Evolutionary conservation across 2,888 invertebrate species (phyloP).

Genomic region (Norana najaformis): DNA sequence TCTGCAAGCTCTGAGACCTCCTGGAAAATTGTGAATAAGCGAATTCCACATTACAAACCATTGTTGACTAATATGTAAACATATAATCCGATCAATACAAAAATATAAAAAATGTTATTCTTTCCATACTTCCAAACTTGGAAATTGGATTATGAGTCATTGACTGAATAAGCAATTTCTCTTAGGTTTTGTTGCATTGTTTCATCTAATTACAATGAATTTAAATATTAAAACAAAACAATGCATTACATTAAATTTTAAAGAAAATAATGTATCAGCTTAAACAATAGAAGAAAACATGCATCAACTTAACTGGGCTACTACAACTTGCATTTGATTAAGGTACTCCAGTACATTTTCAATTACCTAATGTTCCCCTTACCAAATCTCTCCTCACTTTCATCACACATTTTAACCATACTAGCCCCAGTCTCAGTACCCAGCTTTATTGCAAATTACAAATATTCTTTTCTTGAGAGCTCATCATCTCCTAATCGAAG

Average conservation of each 20-base stretch:
- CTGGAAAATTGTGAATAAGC: not conserved
- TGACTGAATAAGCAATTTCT: too few species aligned
- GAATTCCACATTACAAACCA: not conserved
- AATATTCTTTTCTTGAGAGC: too few species aligned
- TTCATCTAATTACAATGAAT: too few species aligned
- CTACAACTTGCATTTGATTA: not conserved
- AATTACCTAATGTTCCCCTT: too few species aligned
- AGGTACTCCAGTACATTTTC: too few species aligned
- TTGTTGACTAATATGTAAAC: not conserved
- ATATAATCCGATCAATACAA: not conserved
- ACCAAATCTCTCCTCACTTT: too few species aligned
- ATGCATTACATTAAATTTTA: not conserved
- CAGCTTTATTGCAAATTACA: too few species aligned
- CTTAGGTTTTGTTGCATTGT: too few species aligned
- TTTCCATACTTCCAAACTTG: not conserved
- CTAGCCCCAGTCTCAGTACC: too few species aligned
- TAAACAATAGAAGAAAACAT: not conserved
- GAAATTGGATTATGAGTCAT: not conserved
- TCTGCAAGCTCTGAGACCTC: slow-evolving; percentile 15
- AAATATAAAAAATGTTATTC: not conserved
- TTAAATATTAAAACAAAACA: too few species aligned
- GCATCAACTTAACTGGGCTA: not conserved
- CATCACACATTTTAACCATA: too few species aligned
- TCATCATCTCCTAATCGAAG: too few species aligned
- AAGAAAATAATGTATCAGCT: not conserved